Evolutionary conservation across 2,888 invertebrate genomes (phyloP), one percentile per base, ranked within the genome.

Genomic region (Rotaria macrura): DNA sequence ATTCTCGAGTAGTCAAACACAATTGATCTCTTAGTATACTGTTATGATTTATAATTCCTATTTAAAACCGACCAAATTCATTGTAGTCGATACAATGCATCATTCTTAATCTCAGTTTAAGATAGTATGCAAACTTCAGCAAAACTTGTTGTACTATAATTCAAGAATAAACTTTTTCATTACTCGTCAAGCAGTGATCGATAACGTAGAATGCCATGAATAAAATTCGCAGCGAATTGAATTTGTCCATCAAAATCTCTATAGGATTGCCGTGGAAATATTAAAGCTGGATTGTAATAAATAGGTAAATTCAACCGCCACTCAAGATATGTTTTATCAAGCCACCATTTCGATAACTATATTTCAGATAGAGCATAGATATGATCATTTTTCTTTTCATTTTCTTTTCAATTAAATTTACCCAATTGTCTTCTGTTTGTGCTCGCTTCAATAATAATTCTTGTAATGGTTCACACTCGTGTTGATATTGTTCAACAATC

Each of bases 311-410:
- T 84, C 17, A 34, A 84, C 17, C 86, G 52, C 72, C 84, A 83
- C 38, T 84, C 84, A n/a, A 86, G 54, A 84, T 86, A 86, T 17
- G 57, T 74, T 85, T 86, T 84, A 34, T 86, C 84, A 12, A 84
- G 54, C 86, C 86, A 86, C 86, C 86, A 86, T 74, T 84, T 54
- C 25, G 86, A 72, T 74, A 86, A 52, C 86, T 86, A 40, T 17
- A 17, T 49, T 12, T 1, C 2, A 49, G 14, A 49, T 3, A 49
- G 3, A 49, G 49, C 17, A 49, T 49, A 49, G 17, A 3, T 49
- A 17, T 49, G 17, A 49, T 4, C 17, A 17, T 49, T 17, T 12
- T 49, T 17, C 3, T 12, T 49, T 49, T 29, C 4, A 1, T n/a
- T n/a, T 23, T 25, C 3, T n/a, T 25, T 25, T 43, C 10, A n/a